Percentiles rank a stretch among this genome's conserved stretches.
phyloP scores from a whole-genome alignment of 2,797 vertebrate genomes.

The Falco concolor region DNA sequence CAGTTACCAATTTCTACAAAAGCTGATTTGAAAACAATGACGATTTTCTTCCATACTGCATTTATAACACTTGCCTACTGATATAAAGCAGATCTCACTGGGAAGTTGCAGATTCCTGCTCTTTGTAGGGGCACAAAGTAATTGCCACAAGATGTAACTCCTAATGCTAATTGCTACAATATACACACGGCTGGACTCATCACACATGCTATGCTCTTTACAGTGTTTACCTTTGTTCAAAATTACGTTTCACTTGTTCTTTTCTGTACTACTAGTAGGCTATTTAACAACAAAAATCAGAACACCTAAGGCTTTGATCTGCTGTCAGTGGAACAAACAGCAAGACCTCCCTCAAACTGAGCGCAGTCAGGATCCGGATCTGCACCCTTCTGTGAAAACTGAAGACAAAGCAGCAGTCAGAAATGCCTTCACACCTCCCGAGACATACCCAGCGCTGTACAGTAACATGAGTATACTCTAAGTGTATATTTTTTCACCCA shows the following conservation, averaged over 20 bases:
- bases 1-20: background rate
- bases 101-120: background rate
- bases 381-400: background rate
- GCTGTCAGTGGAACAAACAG: background rate
- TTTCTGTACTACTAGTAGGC: background rate
- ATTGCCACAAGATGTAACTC: background rate
- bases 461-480: background rate
- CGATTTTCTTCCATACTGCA: background rate
- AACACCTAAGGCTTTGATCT: rapidly evolving
- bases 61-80: background rate
- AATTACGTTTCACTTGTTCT: background rate
- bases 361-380: background rate
- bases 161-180: background rate
- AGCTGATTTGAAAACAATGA: background rate
- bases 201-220: background rate
- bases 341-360: background rate
- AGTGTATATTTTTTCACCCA: background rate
- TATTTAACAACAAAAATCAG: background rate
- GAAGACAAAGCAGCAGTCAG: background rate
- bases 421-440: background rate
- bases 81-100: background rate
- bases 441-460: background rate
- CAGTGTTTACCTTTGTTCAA: background rate
- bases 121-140: background rate
- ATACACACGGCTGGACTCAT: background rate